Evolutionary conservation across 53 echinoderm and acorn worm genomes (phyloP).

Genomic region (Holothuria scabra): DNA sequence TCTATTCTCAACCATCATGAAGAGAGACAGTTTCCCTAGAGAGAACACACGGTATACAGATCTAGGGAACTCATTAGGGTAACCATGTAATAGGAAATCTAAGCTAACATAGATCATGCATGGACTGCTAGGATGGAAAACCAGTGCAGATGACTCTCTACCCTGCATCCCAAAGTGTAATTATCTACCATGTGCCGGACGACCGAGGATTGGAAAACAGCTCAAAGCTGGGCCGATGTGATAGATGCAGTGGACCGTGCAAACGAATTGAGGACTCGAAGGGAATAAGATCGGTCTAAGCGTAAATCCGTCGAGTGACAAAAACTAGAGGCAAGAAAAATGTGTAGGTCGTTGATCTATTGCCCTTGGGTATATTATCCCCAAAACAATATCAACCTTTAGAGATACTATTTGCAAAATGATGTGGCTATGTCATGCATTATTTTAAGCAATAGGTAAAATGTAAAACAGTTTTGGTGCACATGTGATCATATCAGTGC

Average conservation of each 20-base stretch:
- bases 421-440: no score
- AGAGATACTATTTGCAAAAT: no score
- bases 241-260: slow-evolving; percentile 48
- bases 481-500: no score
- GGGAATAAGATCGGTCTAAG: slow-evolving; percentile 28
- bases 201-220: slow-evolving; percentile 32
- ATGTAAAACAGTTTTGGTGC: no score
- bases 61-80: slow-evolving; percentile 10
- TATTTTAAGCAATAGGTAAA: no score
- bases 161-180: slow-evolving; percentile 14
- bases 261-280: slow-evolving; percentile 45
- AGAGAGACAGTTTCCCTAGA: slow-evolving; percentile 9
- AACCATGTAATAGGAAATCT: slow-evolving; percentile 35
- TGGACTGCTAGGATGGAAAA: neutral
- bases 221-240: slow-evolving; percentile 48
- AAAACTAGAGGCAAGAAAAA: slow-evolving; percentile 26
- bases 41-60: slow-evolving; percentile 44
- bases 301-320: slow-evolving; percentile 45
- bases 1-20: slow-evolving; percentile 4
- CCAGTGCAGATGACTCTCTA: neutral
- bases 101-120: slow-evolving; percentile 13
- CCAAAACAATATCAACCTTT: neutral
- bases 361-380: slow-evolving; percentile 51
- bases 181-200: slow-evolving; percentile 39
- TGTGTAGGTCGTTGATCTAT: slow-evolving; percentile 39